phyloP scores from a whole-genome alignment of 30 jellyfish, hydroid and myxozoan species.

The Hydra vulgaris region DNA sequence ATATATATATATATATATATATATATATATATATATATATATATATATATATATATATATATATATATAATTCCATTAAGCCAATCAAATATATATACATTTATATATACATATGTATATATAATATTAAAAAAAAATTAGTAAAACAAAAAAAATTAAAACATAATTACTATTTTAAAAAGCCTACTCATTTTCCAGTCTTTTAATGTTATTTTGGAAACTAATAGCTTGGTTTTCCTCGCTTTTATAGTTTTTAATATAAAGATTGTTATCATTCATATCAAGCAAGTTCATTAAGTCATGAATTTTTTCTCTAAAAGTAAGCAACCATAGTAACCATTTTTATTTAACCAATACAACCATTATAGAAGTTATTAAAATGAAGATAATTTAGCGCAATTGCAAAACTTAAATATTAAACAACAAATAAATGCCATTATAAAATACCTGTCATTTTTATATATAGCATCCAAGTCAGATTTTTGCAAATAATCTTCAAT shows the following conservation, averaged over 20 bases:
- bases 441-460: background rate
- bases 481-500: conserved; percentile 1
- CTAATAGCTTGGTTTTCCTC: background rate
- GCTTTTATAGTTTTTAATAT: background rate
- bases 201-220: conserved; percentile 10
- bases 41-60: no score
- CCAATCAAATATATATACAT: no score
- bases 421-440: no score
- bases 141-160: background rate
- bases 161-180: background rate
- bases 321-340: background rate
- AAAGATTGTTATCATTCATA: background rate
- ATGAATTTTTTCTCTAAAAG: conserved; percentile 14
- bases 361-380: no score
- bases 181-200: conserved; percentile 15
- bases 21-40: no score
- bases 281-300: conserved; percentile 5
- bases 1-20: no score
- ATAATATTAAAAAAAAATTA: no score
- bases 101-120: no score
- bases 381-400: no score
- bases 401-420: no score
- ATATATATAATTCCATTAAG: no score
- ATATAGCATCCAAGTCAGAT: conserved; percentile 11
- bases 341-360: background rate